Evolutionary conservation across 2,888 invertebrate genomes (phyloP).

Genomic region (Dasypogon diadema): DNA sequence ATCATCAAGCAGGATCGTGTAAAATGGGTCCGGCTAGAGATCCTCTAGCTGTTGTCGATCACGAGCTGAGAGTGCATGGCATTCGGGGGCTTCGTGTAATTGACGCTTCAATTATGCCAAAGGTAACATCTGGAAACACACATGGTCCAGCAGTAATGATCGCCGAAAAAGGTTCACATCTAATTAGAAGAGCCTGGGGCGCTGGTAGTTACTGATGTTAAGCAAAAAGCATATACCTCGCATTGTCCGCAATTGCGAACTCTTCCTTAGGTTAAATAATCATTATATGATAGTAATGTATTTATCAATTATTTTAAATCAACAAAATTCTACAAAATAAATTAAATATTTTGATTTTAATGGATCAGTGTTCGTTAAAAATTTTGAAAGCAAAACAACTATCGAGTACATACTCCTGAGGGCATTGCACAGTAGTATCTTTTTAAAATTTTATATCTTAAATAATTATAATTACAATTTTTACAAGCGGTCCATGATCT

Average conservation of each 20-base stretch:
- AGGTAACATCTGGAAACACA: slow-evolving; percentile 81
- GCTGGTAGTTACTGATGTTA: slow-evolving; percentile 56
- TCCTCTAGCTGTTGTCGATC: slow-evolving; percentile 80
- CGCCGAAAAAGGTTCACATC: slow-evolving; percentile 75
- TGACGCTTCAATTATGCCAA: slow-evolving; percentile 85
- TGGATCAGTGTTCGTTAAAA: too few relatives aligned
- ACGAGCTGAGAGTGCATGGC: slow-evolving; percentile 74
- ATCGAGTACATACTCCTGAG: too few relatives aligned
- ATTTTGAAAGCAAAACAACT: too few relatives aligned
- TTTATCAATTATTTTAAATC: background rate
- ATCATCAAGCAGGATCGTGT: slow-evolving; percentile 85
- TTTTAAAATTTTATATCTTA: too few relatives aligned
- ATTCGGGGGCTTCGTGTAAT: slow-evolving; percentile 78
- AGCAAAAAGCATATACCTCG: slow-evolving; percentile 2
- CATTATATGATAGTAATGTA: slow-evolving; percentile 3
- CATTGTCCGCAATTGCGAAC: slow-evolving; percentile 7
- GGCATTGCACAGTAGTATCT: too few relatives aligned
- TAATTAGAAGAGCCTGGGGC: slow-evolving; percentile 68
- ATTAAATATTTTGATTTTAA: background rate
- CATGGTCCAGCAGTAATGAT: slow-evolving; percentile 85
- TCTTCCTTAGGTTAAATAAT: background rate
- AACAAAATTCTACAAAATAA: background rate
- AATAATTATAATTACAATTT: too few relatives aligned
- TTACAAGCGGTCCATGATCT: too few relatives aligned
- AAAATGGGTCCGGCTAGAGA: slow-evolving; percentile 83